Base-by-base conservation (phyloP, 1,140 invertebrate genomes). In the Pseudomyrmex sp. region DNA sequence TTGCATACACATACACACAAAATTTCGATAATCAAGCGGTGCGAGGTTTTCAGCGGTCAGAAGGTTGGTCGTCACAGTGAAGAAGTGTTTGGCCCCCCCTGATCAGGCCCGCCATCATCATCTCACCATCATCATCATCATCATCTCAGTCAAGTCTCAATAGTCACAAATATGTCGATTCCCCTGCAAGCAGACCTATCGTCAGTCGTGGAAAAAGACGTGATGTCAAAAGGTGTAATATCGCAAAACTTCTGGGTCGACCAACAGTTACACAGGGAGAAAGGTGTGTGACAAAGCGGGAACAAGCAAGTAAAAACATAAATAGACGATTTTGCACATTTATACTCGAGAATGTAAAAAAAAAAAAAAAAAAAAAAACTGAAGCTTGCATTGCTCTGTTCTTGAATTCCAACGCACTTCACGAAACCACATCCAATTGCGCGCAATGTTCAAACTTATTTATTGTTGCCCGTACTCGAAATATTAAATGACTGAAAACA, bases 141-240 rank as follows among this genome's bases (percentile, higher is more conserved):
- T 73, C 69, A 76, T 76, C 61, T 63, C 74, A 77, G 91, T 92
- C 86, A 91, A 87, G 91, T 91, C 91, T 90, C 90, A 91, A 93
- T 90, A 93, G 91, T 94, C 93, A 94, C 93, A 94, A 94, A 91
- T 94, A 94, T 86, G 93, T 94, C 85, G 93, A 94, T 83, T 94
- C 93, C 89, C 93, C 93, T 94, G 93, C 86, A 94, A 94, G 92
- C 93, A 94, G 89, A 94, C 92, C 87, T 90, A 92, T 86, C 85
- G 90, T 93, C 90, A 94, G 88, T 91, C 85, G 84, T 80, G 70
- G 26, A 50, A 13, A 59, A 76, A 72, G 46, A 12, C 23, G 76
- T 44, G 76, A 70, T 59, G 66, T 70, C 26, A n/a, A 35, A 48
- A n/a, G n/a, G 44, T 18, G 44, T 18, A 13, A 70, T 79, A 79